Conservation (phyloP, 2,113 vertebrate species). For the Paracanthobrama guichenoti region DNA sequence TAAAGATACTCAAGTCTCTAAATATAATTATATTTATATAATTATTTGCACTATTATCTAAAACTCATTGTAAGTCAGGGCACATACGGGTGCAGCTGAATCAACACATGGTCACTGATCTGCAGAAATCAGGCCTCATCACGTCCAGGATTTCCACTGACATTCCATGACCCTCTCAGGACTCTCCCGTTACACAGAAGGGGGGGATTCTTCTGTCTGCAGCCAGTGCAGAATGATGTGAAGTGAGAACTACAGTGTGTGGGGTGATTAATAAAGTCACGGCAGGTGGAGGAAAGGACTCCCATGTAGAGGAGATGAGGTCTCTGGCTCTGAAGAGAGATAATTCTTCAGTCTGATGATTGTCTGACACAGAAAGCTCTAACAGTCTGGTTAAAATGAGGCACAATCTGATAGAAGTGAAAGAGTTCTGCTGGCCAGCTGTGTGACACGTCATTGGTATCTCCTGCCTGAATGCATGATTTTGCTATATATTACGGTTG, state of each 20-base stretch:
- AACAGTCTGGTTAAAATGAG: conserved; percentile 13
- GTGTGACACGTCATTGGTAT: not conserved
- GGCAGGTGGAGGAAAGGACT: conserved; percentile 11
- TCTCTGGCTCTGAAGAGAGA: not conserved
- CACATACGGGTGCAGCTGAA: conserved; percentile 46
- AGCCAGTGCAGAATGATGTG: not conserved
- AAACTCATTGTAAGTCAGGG: not conserved
- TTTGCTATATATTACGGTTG: not conserved
- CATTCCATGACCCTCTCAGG: conserved; percentile 30
- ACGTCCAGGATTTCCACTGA: conserved; percentile 26
- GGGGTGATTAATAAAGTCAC: conserved; percentile 17
- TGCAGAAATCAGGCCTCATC: conserved; percentile 44
- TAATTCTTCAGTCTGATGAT: not conserved
- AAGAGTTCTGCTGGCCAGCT: conserved; percentile 2
- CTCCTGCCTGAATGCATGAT: conserved; percentile 10
- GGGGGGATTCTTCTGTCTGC: not conserved
- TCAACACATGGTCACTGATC: conserved; percentile 46
- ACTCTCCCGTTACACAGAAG: conserved; percentile 25
- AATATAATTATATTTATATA: not conserved
- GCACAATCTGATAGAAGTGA: not conserved
- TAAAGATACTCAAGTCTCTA: not conserved
- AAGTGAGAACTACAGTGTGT: not conserved
- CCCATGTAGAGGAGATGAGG: conserved; percentile 1
- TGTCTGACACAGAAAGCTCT: not conserved
- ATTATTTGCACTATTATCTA: not conserved